Conservation (phyloP, 2,888 invertebrate genomes). For the Apantesis nais region DNA sequence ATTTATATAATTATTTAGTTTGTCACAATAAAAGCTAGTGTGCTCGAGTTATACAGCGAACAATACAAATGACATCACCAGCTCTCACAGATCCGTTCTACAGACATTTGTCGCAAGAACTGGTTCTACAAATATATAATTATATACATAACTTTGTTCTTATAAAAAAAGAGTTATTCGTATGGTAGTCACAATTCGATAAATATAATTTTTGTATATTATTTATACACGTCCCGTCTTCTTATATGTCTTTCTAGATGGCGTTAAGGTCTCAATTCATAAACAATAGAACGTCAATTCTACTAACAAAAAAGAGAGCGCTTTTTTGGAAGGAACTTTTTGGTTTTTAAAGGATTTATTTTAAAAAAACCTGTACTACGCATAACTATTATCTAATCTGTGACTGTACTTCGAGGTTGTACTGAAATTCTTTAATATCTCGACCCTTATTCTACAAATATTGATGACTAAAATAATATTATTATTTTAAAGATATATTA, state of each 20-base stretch:
- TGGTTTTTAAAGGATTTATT: too few species aligned
- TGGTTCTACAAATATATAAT: conserved; percentile 29
- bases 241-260: not conserved
- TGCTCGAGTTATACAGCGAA: conserved; percentile 10
- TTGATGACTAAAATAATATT: too few species aligned
- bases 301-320: not conserved
- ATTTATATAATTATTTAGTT: not conserved
- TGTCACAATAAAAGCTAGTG: conserved; percentile 1
- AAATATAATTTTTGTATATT: not conserved
- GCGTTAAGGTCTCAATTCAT: not conserved
- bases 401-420: too few species aligned
- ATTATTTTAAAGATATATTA: too few species aligned
- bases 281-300: not conserved
- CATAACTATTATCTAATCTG: too few species aligned
- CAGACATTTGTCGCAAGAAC: conserved; percentile 30
- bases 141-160: conserved; percentile 30
- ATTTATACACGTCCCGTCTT: not conserved
- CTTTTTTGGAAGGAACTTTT: not conserved
- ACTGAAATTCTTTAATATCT: too few species aligned
- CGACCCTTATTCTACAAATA: too few species aligned
- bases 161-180: conserved; percentile 11
- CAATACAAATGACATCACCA: conserved; percentile 16
- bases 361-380: too few species aligned
- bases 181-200: conserved; percentile 30
- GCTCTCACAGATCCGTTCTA: conserved; percentile 29